Conservation (phyloP, 2,113 vertebrate genomes). For the Platysternon megacephalum region DNA sequence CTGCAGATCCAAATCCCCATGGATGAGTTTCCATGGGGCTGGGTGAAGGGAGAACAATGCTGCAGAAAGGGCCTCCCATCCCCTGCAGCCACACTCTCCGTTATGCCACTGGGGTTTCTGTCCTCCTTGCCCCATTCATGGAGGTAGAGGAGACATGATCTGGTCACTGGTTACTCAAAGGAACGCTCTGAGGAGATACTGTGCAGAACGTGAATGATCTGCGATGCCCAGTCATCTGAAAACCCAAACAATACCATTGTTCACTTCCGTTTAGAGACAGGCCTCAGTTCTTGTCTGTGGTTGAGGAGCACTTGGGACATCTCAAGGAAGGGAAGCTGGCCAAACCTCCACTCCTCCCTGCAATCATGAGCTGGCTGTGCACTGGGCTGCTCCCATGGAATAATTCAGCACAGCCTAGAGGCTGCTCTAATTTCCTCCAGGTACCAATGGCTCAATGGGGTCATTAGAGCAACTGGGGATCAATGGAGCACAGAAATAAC, state of each 20-base stretch:
- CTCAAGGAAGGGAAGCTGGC: neutral
- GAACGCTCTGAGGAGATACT: neutral
- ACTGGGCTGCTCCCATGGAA: neutral
- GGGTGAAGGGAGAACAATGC: neutral
- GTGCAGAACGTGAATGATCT: too few species aligned
- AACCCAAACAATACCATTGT: too few species aligned
- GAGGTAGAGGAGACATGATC: neutral
- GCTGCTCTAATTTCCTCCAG: neutral
- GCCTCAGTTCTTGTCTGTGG: neutral
- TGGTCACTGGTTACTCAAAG: neutral
- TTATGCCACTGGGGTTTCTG: neutral
- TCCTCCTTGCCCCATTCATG: neutral
- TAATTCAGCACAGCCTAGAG: neutral
- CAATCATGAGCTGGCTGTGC: neutral
- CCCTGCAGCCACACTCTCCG: neutral
- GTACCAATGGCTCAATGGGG: neutral
- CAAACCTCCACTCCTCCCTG: neutral
- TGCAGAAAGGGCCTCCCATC: neutral
- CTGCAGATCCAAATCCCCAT: neutral
- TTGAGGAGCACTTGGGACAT: neutral
- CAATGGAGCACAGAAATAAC: accelerated
- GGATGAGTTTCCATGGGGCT: neutral
- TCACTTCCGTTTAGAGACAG: neutral
- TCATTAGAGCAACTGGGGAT: neutral
- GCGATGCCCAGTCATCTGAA: too few species aligned